These are phyloP conservation scores for Drosophila nigricruria DNA, from an alignment of 2,888 invertebrate species.

Conservation along the genomic window DNA sequence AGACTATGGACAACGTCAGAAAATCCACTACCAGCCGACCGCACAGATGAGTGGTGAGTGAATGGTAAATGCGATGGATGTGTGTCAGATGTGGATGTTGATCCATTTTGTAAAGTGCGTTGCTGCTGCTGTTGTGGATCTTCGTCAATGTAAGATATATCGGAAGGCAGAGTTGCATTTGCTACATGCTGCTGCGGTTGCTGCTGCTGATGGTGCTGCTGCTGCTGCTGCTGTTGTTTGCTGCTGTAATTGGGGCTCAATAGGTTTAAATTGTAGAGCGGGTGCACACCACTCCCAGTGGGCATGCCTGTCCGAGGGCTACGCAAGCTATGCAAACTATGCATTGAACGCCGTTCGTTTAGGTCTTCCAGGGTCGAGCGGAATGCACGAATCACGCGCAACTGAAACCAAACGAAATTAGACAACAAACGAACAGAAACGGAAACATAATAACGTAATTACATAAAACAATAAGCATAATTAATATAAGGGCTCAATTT, in stretches of 20 bases:
- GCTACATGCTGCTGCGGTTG: slow-evolving; percentile 47
- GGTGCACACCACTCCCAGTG: slow-evolving; percentile 58
- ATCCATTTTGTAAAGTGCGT: slow-evolving; percentile 58
- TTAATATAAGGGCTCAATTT: slow-evolving; percentile 27
- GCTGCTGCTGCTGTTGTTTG: slow-evolving; percentile 59
- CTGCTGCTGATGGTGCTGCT: slow-evolving; percentile 49
- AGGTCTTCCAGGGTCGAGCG: slow-evolving; percentile 99
- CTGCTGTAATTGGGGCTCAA: slow-evolving; percentile 76
- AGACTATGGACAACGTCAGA: slow-evolving; percentile 56
- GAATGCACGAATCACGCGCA: slow-evolving; percentile 99
- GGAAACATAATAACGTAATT: slow-evolving; percentile 58
- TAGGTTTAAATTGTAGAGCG: slow-evolving; percentile 82
- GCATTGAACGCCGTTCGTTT: slow-evolving; percentile 99
- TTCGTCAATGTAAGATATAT: slow-evolving; percentile 90
- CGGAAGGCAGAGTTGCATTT: slow-evolving; percentile 86
- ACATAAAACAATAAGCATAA: slow-evolving; percentile 53
- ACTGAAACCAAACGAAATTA: slow-evolving; percentile 91
- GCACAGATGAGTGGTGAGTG: slow-evolving; percentile 5
- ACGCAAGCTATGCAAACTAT: slow-evolving; percentile 97
- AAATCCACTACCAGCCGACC: slow-evolving; percentile 37
- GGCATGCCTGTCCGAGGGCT: slow-evolving; percentile 90
- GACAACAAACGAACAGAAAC: slow-evolving; percentile 84
- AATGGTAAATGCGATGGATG: slow-evolving; percentile 16
- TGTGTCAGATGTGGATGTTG: slow-evolving; percentile 35
- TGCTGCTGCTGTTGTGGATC: slow-evolving; percentile 84